Percentiles rank a stretch among this genome's conserved stretches.
Conservation (phyloP, 2,113 vertebrate species). For the Hypanus sabinus region DNA sequence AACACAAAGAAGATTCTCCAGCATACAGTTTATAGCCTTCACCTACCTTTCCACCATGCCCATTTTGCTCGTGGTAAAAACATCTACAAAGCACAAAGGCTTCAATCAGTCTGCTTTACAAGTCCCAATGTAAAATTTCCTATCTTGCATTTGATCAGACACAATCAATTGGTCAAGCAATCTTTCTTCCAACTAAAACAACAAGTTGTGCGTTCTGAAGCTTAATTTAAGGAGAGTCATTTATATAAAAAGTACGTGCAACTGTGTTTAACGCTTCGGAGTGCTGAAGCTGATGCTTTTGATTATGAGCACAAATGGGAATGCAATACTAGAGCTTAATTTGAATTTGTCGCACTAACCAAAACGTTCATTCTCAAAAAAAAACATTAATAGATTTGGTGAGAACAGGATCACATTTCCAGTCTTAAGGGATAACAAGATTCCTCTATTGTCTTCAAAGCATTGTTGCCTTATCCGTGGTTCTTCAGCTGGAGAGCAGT, state of each 20-base stretch:
- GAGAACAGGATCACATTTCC: background rate
- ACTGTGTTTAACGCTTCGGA: background rate
- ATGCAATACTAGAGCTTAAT: background rate
- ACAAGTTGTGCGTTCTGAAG: background rate
- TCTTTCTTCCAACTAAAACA: background rate
- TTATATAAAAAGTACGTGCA: background rate
- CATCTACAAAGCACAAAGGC: background rate
- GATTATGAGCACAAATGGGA: background rate
- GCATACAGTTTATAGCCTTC: background rate
- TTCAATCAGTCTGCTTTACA: background rate
- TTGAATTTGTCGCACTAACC: background rate
- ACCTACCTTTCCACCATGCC: background rate
- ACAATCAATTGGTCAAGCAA: background rate
- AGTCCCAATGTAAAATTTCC: background rate
- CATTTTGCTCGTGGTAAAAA: background rate
- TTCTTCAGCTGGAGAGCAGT: background rate
- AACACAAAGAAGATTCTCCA: no score
- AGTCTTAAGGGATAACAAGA: background rate
- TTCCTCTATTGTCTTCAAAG: background rate
- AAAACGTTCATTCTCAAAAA: background rate
- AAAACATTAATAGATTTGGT: background rate
- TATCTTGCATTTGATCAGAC: background rate
- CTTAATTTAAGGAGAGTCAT: background rate
- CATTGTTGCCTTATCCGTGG: background rate
- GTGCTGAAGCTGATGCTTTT: background rate